phyloP scores from a whole-genome alignment of 2,797 vertebrate genomes.

The Gymnodraco acuticeps region DNA sequence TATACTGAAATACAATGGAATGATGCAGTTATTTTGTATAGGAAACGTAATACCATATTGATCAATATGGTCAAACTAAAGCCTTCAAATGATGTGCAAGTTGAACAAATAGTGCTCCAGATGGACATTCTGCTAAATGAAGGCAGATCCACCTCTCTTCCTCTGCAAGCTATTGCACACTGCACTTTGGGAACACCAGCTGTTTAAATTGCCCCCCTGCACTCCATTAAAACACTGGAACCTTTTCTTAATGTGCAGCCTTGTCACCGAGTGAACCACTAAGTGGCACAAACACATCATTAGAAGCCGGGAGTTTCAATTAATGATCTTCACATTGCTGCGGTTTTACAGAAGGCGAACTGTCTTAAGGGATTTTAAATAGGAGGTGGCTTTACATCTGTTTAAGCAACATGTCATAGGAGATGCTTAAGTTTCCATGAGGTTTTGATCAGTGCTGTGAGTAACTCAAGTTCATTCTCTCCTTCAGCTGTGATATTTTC shows the following conservation, averaged over 20 bases:
- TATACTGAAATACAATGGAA: background rate
- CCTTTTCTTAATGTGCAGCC: conserved; percentile 25
- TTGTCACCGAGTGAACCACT: conserved; percentile 25
- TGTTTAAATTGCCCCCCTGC: conserved; percentile 11
- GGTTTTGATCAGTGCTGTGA: conserved; percentile 2
- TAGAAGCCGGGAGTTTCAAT: conserved; percentile 36
- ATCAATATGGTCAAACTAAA: background rate
- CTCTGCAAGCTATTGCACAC: conserved; percentile 8
- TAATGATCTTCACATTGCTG: conserved; percentile 13
- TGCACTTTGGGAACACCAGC: conserved; percentile 24
- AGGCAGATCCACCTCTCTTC: background rate
- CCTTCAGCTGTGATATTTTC: background rate
- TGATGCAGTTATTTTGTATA: background rate
- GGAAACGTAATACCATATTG: background rate
- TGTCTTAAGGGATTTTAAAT: conserved; percentile 4
- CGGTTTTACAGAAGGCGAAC: background rate
- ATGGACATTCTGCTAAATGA: background rate
- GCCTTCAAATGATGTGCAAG: background rate
- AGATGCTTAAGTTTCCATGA: background rate
- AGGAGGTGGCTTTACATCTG: background rate
- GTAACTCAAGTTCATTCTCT: conserved; percentile 16
- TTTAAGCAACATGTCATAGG: conserved; percentile 12
- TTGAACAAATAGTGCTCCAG: too few relatives aligned
- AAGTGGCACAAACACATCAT: conserved; percentile 28
- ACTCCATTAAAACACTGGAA: conserved; percentile 27